These are phyloP conservation scores for Trachelipus rathkii DNA, from an alignment of 1,140 invertebrate species.

Conservation along the genomic window DNA sequence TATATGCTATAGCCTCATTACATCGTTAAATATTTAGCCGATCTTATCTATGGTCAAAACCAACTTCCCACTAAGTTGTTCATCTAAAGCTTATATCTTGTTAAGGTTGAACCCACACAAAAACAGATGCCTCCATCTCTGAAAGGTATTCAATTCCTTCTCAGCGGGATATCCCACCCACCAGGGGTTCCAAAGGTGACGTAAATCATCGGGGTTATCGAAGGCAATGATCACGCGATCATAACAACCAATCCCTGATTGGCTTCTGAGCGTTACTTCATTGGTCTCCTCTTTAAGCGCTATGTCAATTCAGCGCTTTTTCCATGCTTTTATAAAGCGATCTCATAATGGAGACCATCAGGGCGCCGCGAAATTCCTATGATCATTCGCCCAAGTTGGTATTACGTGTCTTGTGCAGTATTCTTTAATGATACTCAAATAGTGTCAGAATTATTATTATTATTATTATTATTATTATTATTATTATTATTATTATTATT, in stretches of 20 bases:
- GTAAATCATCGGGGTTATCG: slow-evolving; percentile 4
- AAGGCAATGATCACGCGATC: not conserved
- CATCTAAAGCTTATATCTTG: slow-evolving; percentile 6
- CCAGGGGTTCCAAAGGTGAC: not conserved
- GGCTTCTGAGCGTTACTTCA: not conserved
- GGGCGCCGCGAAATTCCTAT: not conserved
- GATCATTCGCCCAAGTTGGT: not conserved
- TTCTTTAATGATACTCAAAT: not conserved
- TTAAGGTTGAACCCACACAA: slow-evolving; percentile 2
- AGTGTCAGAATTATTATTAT: not conserved
- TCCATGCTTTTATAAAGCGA: not conserved
- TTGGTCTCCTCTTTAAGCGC: not conserved
- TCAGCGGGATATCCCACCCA: slow-evolving; percentile 1
- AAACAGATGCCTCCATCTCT: not conserved
- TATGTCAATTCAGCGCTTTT: not conserved
- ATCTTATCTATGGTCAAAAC: not conserved
- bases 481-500: too few relatives aligned
- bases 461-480: too few relatives aligned
- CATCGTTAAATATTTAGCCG: not conserved
- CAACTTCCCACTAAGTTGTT: not conserved
- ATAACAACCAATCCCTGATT: not conserved
- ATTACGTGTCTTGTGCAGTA: not conserved
- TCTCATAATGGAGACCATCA: not conserved
- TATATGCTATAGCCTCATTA: too few relatives aligned
- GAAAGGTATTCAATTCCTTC: slow-evolving; percentile 7